Evolutionary conservation across 2,113 vertebrate genomes (phyloP), one percentile per base, ranked within the genome.

Genomic region (Perca flavescens): DNA sequence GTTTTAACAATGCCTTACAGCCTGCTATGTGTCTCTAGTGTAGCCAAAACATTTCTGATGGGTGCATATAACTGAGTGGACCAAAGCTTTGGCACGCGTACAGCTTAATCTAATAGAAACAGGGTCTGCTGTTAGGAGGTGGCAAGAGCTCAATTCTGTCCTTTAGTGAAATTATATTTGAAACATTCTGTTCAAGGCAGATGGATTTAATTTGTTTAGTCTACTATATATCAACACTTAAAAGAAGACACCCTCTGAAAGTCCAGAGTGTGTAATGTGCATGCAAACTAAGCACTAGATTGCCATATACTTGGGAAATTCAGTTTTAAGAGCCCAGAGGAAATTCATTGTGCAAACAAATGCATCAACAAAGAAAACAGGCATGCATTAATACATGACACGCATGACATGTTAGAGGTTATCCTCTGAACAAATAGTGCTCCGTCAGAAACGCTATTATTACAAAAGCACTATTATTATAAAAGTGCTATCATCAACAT

Each of bases 1-100:
- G 63, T 79, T 85, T 90, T 86, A 89, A 93, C 87, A 83, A 88
- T 84, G 84, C 73, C 87, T 89, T 56, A 47, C 68, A 85, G 78
- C 80, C 71, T 49, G 76, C 65, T 80, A 60, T 58, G 83, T 67
- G 46, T 82, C 79, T 89, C 71, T 47, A 76, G 77, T 77, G 70
- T 22, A 40, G 82, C 83, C 85, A 85, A 73, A 90, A 77, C 88
- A 74, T 83, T 89, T 86, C 57, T 74, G 64, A 80, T 81, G 74
- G 70, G 56, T 47, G 34, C 56, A 61, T 50, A 56, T 4, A 60
- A 66, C 15, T 31, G 69, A 72, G 79, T 65, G 52, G 16, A 82
- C 69, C 56, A 69, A 54, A 84, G 70, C 47, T 71, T 71, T 77
- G 64, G 67, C 77, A 74, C 3, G 2, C 2, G 3, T 72, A 22